phyloP scores from a whole-genome alignment of 1,140 invertebrate genomes.

The Apis florea region DNA sequence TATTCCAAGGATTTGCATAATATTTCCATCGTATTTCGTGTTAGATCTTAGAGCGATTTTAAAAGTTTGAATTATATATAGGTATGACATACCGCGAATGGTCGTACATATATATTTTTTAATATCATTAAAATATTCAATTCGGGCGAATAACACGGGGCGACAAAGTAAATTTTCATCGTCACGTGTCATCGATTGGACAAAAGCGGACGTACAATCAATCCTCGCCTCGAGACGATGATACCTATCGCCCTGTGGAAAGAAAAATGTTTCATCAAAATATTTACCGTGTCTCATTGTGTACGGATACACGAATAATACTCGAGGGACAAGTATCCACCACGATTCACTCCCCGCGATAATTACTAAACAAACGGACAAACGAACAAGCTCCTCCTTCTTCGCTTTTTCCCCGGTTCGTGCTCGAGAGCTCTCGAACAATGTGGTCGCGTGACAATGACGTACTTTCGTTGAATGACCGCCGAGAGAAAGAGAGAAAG shows the following conservation, averaged over 20 bases:
- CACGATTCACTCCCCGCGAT: constrained; percentile 19
- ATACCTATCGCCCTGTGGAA: no score
- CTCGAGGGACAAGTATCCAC: constrained; percentile 16
- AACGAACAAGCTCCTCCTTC: constrained; percentile 35
- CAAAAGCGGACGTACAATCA: no score
- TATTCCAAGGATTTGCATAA: no score
- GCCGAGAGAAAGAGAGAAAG: neutral
- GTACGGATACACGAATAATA: constrained; percentile 4
- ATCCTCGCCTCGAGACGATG: no score
- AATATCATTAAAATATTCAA: no score
- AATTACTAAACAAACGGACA: constrained; percentile 49
- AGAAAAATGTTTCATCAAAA: constrained; percentile 5
- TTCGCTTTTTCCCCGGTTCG: constrained; percentile 16
- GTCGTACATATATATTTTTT: no score
- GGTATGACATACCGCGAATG: no score
- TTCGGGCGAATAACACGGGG: neutral
- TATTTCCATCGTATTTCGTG: no score
- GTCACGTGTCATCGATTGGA: no score
- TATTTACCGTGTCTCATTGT: constrained; percentile 19
- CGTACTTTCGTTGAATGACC: constrained; percentile 47
- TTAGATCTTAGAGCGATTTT: no score
- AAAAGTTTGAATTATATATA: no score
- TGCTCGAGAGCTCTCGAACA: constrained; percentile 26
- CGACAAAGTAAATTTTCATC: neutral
- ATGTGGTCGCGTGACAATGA: constrained; percentile 49